A percentile compares a stretch with the other conserved stretches of the same genome.
Evolutionary conservation across 1,140 invertebrate genomes (phyloP).

Genomic region (Drosophila sulfurigaster): DNA sequence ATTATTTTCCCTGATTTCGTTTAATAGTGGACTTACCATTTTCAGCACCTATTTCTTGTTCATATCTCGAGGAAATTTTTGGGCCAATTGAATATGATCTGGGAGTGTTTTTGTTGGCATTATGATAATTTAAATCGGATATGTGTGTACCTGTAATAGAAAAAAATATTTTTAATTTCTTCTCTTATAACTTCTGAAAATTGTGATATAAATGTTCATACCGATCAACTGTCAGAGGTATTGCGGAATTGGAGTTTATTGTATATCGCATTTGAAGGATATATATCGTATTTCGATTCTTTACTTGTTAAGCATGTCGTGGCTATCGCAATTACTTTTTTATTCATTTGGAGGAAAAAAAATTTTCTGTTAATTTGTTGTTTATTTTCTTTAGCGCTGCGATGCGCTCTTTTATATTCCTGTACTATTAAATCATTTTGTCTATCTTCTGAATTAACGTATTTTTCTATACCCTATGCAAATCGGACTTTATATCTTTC

Average conservation of each 20-base stretch:
- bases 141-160: no score
- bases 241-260: slow-evolving; percentile 23
- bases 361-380: slow-evolving; percentile 11
- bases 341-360: slow-evolving; percentile 7
- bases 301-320: not conserved
- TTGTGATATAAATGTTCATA: slow-evolving; percentile 19
- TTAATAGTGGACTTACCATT: no score
- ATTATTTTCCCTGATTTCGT: no score
- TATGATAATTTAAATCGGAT: no score
- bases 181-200: no score
- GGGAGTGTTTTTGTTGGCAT: no score
- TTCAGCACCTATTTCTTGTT: no score
- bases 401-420: slow-evolving; percentile 1
- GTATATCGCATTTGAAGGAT: not conserved
- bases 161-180: no score
- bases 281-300: not conserved
- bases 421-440: slow-evolving; percentile 11
- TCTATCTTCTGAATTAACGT: slow-evolving; percentile 10
- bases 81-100: no score
- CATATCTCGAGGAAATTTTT: no score
- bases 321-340: not conserved
- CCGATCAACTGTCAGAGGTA: slow-evolving; percentile 20
- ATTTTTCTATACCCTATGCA: not conserved
- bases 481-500: no score
- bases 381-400: slow-evolving; percentile 19